phyloP scores from a whole-genome alignment of 2,888 invertebrate genomes.

The Argyresthia goedartella region DNA sequence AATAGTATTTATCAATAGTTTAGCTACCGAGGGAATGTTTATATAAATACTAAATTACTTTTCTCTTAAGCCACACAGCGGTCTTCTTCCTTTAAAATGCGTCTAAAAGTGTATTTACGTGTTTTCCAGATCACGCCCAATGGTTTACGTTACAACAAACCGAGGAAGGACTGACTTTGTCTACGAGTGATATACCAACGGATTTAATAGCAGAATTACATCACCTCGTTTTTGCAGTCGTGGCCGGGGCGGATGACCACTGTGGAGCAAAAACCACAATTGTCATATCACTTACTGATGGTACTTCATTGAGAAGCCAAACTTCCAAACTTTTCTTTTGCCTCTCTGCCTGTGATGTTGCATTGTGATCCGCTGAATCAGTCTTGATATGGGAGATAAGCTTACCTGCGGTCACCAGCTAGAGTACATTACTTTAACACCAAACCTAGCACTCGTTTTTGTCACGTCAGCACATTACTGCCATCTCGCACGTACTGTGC shows the following conservation, averaged over 20 bases:
- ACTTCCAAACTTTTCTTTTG: background rate
- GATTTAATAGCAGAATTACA: background rate
- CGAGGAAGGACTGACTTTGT: background rate
- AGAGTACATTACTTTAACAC: too few relatives aligned
- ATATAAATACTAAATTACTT: too few relatives aligned
- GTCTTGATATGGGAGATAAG: too few relatives aligned
- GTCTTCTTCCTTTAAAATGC: too few relatives aligned
- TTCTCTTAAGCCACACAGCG: too few relatives aligned
- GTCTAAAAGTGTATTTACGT: background rate
- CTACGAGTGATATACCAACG: background rate
- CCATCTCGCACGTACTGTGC: too few relatives aligned
- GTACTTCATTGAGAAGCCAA: background rate
- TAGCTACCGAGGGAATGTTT: too few relatives aligned
- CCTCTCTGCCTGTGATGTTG: background rate
- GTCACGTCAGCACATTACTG: too few relatives aligned
- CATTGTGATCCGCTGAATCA: too few relatives aligned
- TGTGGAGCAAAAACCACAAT: background rate
- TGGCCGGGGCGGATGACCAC: background rate
- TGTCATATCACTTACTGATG: background rate
- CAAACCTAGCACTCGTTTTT: too few relatives aligned
- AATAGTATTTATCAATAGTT: too few relatives aligned
- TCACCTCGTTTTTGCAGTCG: background rate
- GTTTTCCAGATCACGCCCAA: conserved; percentile 1
- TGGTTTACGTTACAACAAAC: background rate
- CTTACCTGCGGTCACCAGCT: too few relatives aligned